phyloP scores from a whole-genome alignment of 2,888 invertebrate genomes.

The Pyralis farinalis region DNA sequence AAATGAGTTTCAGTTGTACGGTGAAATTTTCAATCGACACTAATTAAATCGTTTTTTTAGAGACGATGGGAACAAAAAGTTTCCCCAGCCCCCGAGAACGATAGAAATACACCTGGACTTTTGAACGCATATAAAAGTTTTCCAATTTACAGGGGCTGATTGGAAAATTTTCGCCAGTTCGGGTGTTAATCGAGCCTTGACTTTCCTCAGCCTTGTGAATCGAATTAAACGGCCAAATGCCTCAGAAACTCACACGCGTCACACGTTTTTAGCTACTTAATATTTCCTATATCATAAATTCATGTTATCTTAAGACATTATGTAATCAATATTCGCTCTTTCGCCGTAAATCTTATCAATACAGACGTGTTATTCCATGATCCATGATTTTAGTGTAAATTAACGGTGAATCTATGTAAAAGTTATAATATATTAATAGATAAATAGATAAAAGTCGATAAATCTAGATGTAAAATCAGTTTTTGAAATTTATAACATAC shows the following conservation, averaged over 20 bases:
- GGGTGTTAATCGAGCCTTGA: slow-evolving; percentile 76
- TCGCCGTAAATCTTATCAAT: too few relatives aligned
- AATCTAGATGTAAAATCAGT: too few relatives aligned
- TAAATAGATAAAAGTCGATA: too few relatives aligned
- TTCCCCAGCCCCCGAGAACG: slow-evolving; percentile 46
- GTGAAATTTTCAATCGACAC: slow-evolving; percentile 40
- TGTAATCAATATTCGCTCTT: too few relatives aligned
- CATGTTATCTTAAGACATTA: too few relatives aligned
- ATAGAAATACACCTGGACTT: slow-evolving; percentile 79
- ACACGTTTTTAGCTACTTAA: too few relatives aligned
- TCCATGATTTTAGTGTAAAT: too few relatives aligned
- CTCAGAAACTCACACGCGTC: neutral
- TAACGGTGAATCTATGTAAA: too few relatives aligned
- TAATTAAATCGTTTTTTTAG: slow-evolving; percentile 65
- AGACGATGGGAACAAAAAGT: slow-evolving; percentile 62
- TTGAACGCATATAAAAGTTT: slow-evolving; percentile 79
- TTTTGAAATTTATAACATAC: too few relatives aligned
- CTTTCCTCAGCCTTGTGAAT: slow-evolving; percentile 60
- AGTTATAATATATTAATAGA: too few relatives aligned
- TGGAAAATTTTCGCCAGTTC: slow-evolving; percentile 77
- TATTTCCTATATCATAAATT: too few relatives aligned
- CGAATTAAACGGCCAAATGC: slow-evolving; percentile 48
- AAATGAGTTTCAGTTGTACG: slow-evolving; percentile 33
- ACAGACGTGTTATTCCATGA: too few relatives aligned
- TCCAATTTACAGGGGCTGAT: slow-evolving; percentile 79